These are phyloP conservation scores for Proteles cristata DNA, from an alignment of 2,113 vertebrate species.

Conservation along the genomic window DNA sequence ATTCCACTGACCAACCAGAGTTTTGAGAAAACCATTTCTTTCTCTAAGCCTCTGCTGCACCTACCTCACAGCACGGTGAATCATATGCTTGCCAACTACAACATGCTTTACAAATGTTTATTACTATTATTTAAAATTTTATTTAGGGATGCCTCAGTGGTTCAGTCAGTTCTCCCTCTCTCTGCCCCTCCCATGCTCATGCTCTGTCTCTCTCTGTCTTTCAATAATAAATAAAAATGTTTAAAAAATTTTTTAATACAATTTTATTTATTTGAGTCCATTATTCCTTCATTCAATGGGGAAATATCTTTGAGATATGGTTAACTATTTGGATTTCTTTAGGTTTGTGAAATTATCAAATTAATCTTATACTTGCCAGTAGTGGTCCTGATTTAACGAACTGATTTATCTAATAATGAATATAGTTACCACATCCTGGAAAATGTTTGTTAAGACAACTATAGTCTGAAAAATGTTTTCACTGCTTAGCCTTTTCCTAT, in stretches of 20 bases:
- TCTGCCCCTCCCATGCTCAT: too few relatives aligned
- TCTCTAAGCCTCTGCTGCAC: not conserved
- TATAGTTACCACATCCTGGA: not conserved
- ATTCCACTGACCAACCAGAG: not conserved
- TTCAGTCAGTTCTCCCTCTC: too few relatives aligned
- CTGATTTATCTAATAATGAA: constrained; percentile 23
- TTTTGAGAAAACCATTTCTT: not conserved
- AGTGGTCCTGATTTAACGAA: constrained; percentile 13
- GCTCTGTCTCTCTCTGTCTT: too few relatives aligned
- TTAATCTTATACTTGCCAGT: constrained; percentile 24
- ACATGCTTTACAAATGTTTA: not conserved
- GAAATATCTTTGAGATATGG: not conserved
- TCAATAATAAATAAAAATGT: too few relatives aligned
- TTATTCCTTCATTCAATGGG: constrained; percentile 10
- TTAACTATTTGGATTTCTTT: constrained; percentile 39
- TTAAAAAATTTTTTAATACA: not conserved
- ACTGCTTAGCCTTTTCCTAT: not conserved
- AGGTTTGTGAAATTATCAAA: constrained; percentile 46
- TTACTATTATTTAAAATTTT: not conserved
- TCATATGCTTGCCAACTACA: not conserved
- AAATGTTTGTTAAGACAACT: constrained; percentile 29
- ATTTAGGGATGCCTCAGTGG: not conserved
- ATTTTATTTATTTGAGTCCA: not conserved
- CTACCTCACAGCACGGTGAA: not conserved
- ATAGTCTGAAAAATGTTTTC: constrained; percentile 33